These are phyloP conservation scores for Zaprionus africanus DNA, from an alignment of 1,140 invertebrate species.

Conservation along the genomic window DNA sequence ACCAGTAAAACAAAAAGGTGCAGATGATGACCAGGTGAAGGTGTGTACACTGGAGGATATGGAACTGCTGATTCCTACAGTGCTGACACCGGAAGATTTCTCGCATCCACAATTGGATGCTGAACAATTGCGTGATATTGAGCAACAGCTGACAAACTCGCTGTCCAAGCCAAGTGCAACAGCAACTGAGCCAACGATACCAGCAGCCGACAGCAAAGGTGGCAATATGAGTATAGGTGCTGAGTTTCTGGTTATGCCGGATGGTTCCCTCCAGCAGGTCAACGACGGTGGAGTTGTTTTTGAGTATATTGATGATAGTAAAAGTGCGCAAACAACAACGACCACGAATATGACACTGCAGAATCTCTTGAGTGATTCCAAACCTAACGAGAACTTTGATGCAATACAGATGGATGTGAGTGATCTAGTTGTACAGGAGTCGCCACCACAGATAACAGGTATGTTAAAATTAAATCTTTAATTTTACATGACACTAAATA, in stretches of 20 bases:
- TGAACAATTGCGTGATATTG: conserved; percentile 60
- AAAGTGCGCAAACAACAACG: background rate
- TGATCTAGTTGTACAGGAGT: conserved; percentile 61
- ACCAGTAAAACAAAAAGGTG: background rate
- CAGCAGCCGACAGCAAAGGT: background rate
- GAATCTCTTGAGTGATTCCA: conserved; percentile 39
- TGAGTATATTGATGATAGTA: conserved; percentile 71
- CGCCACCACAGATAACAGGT: conserved; percentile 45
- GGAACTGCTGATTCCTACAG: conserved; percentile 66
- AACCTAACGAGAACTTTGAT: conserved; percentile 14
- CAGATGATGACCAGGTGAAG: conserved; percentile 38
- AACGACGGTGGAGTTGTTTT: conserved; percentile 68
- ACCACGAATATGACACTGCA: conserved; percentile 53
- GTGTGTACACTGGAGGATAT: conserved; percentile 68
- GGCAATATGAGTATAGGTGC: conserved; percentile 69
- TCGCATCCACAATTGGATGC: conserved; percentile 48
- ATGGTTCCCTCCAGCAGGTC: conserved; percentile 73
- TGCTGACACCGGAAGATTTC: conserved; percentile 66
- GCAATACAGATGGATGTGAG: conserved; percentile 66
- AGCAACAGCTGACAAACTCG: conserved; percentile 48
- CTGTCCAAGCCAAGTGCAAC: background rate
- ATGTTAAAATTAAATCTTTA: background rate
- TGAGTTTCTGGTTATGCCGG: conserved; percentile 73
- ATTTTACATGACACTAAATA: background rate
- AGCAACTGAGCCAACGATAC: conserved; percentile 11